Evolutionary conservation across 2,113 vertebrate genomes (phyloP).

Genomic region (Peromyscus polionotus): DNA sequence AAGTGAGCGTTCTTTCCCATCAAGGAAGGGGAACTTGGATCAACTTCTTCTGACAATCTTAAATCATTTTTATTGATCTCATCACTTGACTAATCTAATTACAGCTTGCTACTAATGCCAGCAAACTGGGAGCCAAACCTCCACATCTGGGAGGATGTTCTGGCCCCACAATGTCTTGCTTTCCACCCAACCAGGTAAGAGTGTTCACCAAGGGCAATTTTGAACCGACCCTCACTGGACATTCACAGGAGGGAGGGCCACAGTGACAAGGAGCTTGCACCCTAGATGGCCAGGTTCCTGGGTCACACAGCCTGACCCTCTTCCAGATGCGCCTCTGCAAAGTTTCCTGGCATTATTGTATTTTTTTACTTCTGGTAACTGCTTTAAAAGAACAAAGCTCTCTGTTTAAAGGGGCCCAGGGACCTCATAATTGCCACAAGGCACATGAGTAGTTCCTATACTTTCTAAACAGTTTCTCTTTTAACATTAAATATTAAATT

Average conservation of each 20-base stretch:
- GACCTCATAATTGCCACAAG: slow-evolving; percentile 90
- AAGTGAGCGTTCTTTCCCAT: not conserved
- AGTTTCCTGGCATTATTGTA: slow-evolving; percentile 84
- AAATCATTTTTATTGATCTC: not conserved
- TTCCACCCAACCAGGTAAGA: not conserved
- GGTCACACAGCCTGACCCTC: slow-evolving; percentile 12
- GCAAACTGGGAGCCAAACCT: not conserved
- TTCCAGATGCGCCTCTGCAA: slow-evolving; percentile 77
- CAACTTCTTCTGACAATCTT: not conserved
- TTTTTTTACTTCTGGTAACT: slow-evolving; percentile 90
- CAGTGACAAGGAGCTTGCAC: not conserved
- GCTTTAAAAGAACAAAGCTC: slow-evolving; percentile 91
- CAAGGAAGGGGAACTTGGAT: not conserved
- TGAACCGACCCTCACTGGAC: not conserved
- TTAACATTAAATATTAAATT: slow-evolving; percentile 92
- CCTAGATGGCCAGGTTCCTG: not conserved
- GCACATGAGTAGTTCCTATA: slow-evolving; percentile 88
- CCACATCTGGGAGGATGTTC: no score
- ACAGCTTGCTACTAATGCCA: not conserved
- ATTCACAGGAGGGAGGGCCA: not conserved
- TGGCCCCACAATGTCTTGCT: not conserved
- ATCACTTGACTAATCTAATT: not conserved
- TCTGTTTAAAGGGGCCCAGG: slow-evolving; percentile 92
- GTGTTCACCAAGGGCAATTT: not conserved
- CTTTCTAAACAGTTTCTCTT: slow-evolving; percentile 89